Evolutionary conservation across 2,113 vertebrate species (phyloP), one percentile per base, ranked within the genome.

Genomic region (Hippotragus niger): DNA sequence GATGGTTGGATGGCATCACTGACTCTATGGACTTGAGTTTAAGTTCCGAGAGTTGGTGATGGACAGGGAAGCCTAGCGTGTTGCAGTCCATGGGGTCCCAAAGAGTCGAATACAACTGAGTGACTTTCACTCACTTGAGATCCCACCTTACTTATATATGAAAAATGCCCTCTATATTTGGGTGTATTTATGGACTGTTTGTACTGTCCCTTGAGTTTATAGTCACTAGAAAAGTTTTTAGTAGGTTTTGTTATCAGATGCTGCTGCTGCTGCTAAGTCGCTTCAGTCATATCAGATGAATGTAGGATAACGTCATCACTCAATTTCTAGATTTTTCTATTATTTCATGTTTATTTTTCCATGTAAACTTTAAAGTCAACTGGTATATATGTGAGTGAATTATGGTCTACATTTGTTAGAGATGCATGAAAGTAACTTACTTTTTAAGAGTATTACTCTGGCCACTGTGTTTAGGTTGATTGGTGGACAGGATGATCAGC

Each of bases 51-150:
- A 67, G 62, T 67, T n/a, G 16, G 2, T n/a, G 33, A 67, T n/a
- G 62, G 31, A 67, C 62, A 67, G 8, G 33, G 16, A 67, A 67
- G 16, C 62, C 33, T 67, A n/a, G 16, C 0, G 1, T 67, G 33
- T 4, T 67, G 33, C 33, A 67, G 33, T 67, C 15, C 7, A n/a
- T 1, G 16, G 33, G 62, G 7, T 64, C 62, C 62, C 33, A 64
- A 19, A n/a, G 62, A 67, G 16, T n/a, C 0, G 0, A 67, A 67
- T n/a, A 67, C 1, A 0, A 67, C 62, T 67, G 62, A n/a, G 62
- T 67, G 62, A 67, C 62, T 67, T 67, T 67, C 62, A 67, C 3
- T 67, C 33, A 67, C 33, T 33, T 62, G 6, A 58, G 10, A 86
- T 76, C 23, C 10, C 40, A 86, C 2, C 14, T 58, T 50, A 58